Evolutionary conservation across 2,113 vertebrate genomes (phyloP).

Genomic region (Ondatra zibethicus): DNA sequence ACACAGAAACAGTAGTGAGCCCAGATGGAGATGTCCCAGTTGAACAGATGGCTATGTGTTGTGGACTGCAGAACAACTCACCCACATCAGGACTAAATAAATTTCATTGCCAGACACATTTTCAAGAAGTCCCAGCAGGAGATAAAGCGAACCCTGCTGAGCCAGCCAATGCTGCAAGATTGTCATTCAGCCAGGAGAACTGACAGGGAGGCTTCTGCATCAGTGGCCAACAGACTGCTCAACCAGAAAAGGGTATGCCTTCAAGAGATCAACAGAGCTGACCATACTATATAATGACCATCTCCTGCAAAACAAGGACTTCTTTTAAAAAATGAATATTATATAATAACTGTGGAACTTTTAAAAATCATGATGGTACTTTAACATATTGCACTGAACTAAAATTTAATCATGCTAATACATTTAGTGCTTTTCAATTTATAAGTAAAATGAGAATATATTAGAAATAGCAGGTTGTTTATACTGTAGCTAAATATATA

Average conservation of each 20-base stretch:
- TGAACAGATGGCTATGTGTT: neutral
- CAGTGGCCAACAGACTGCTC: neutral
- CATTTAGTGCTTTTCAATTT: neutral
- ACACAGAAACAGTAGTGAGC: neutral
- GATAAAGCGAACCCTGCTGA: constrained; percentile 9
- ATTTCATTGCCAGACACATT: constrained; percentile 33
- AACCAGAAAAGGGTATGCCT: neutral
- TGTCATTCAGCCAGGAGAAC: neutral
- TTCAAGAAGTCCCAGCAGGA: constrained; percentile 13
- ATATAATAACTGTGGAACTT: neutral
- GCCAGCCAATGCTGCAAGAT: neutral
- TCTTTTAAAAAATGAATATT: neutral
- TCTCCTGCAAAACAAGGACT: neutral
- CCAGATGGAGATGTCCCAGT: neutral
- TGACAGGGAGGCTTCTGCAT: neutral
- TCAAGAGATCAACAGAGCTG: neutral
- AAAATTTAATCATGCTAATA: neutral
- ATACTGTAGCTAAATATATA: neutral
- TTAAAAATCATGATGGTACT: neutral
- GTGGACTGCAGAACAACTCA: neutral
- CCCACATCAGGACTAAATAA: neutral
- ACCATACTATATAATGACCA: neutral
- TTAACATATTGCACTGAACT: neutral
- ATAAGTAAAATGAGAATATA: neutral
- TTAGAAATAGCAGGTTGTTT: constrained; percentile 1